A percentile compares a stretch with the other conserved stretches of the same genome.
Evolutionary conservation across 2,113 vertebrate genomes (phyloP).

Genomic region (Mandrillus leucophaeus): DNA sequence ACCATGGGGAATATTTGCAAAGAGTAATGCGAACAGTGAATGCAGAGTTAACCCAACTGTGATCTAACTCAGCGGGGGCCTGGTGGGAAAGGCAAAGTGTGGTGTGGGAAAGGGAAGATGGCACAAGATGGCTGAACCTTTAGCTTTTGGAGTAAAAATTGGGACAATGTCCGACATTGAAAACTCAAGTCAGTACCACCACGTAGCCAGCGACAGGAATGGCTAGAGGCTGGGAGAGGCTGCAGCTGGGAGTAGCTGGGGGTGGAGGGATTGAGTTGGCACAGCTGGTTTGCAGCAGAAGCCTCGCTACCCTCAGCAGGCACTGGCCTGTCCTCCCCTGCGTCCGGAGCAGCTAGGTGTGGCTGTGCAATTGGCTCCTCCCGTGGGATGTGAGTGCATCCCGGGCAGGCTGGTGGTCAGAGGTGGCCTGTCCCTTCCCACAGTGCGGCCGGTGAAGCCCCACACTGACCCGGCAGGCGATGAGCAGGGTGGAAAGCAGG

Average conservation of each 20-base stretch:
- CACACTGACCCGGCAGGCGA: background rate
- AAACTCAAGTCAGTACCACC: rapidly evolving
- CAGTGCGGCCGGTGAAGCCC: background rate
- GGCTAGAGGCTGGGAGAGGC: background rate
- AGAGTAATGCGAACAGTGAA: rapidly evolving
- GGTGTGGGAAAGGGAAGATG: no score
- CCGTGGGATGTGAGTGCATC: background rate
- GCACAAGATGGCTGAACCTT: rapidly evolving
- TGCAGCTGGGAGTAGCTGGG: background rate
- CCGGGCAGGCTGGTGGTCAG: background rate
- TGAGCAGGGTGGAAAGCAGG: background rate
- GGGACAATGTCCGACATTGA: rapidly evolving
- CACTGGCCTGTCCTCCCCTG: background rate
- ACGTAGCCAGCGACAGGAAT: rapidly evolving
- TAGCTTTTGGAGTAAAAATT: background rate
- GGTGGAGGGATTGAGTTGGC: no score
- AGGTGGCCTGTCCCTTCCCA: background rate
- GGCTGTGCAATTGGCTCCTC: no score
- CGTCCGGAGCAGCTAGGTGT: rapidly evolving
- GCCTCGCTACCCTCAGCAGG: background rate
- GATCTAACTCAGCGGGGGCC: rapidly evolving
- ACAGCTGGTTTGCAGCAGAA: background rate
- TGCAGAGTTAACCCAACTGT: rapidly evolving
- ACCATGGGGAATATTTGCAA: no score
- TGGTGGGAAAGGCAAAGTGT: rapidly evolving